Evolutionary conservation across 1,140 invertebrate genomes (phyloP), one percentile per base, ranked within the genome.

Genomic region (Dreissena rostriformis): DNA sequence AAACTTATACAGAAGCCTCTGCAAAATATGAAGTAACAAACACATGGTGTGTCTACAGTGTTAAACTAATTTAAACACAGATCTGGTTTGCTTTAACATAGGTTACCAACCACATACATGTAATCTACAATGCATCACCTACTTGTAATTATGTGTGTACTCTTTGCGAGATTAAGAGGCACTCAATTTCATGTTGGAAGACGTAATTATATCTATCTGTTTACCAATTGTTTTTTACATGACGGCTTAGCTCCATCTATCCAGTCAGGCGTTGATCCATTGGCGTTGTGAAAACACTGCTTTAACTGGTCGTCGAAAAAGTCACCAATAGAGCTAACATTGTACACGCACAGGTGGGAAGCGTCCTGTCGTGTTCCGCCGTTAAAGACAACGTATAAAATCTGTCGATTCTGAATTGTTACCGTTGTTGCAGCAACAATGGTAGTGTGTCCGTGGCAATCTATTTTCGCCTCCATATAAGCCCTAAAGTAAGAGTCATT

Each of bases 401-500:
- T 28, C 14, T 29, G 15, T 28, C 14, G 10, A n/a, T n/a, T 19
- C 49, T 1, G 0, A 14, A 57, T n/a, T 11, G 49, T 49, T 12
- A 66, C 5, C 6, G 24, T 14, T n/a, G 19, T 22, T 8, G 74
- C 74, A 8, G 74, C 28, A 6, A 65, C 6, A 1, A 76, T 55
- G 22, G 24, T 76, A 17, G 74, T 76, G 29, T 63, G 65, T 15
- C 61, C 74, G 15, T 76, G 61, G 28, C 74, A 76, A 12, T 76
- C 74, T 19, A 76, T 12, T 39, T 51, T 61, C 17, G 29, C 63
- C 29, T 76, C 74, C 55, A 76, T 76, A 51, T 76, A 76, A 17
- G 74, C 61, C 22, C 74, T n/a, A 39, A 76, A 76, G 28, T 76
- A 63, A 12, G 53, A n/a, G 53, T 63, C 52, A 5, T 76, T 76